Evolutionary conservation across 2,113 vertebrate genomes (phyloP).

Genomic region (Mastomys coucha): DNA sequence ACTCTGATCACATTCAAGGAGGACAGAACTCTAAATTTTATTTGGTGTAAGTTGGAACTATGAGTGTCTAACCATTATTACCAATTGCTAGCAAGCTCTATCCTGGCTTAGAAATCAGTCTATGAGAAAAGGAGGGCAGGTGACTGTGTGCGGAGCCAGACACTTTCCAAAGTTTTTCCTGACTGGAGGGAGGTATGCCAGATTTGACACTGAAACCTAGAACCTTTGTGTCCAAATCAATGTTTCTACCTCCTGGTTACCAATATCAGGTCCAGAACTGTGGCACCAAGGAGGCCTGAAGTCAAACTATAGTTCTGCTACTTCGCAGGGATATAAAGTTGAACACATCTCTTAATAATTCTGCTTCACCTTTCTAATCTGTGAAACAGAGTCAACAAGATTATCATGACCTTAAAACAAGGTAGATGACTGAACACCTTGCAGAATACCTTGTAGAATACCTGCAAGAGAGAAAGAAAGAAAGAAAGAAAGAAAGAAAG

Average conservation of each 20-base stretch:
- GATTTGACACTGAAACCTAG: neutral
- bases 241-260: rapidly evolving
- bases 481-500: rapidly evolving
- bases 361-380: neutral
- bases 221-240: neutral
- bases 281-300: neutral
- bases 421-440: neutral
- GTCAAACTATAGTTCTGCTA: neutral
- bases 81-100: neutral
- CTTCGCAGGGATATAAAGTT: neutral
- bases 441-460: too few relatives aligned
- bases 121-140: neutral
- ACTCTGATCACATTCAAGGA: neutral
- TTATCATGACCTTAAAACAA: neutral
- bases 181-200: neutral
- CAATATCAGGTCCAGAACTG: rapidly evolving
- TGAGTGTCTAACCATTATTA: neutral
- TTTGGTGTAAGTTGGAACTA: neutral
- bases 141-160: neutral
- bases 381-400: neutral
- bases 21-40: neutral
- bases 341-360: neutral
- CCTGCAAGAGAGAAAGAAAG: neutral
- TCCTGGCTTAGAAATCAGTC: neutral
- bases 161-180: neutral